Evolutionary conservation across 2,113 vertebrate species (phyloP).

Genomic region (Todiramphus chloris): DNA sequence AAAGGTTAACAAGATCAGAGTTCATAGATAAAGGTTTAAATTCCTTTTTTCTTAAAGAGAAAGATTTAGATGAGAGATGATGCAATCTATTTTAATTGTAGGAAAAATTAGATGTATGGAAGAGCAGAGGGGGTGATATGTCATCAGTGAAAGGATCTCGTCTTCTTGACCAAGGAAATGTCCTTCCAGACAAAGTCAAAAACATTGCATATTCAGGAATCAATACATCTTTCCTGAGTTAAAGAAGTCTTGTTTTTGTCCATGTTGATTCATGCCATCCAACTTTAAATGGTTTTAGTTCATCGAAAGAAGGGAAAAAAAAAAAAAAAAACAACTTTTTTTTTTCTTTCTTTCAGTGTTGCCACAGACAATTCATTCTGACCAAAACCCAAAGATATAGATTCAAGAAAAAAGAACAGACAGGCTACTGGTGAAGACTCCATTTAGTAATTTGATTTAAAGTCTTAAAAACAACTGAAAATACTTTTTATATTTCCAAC

Average conservation of each 20-base stretch:
- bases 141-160: neutral
- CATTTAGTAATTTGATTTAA: conserved; percentile 56
- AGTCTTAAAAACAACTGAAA: conserved; percentile 63
- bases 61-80: conserved; percentile 43
- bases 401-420: neutral
- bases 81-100: conserved; percentile 23
- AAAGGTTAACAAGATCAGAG: conserved; percentile 56
- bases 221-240: neutral
- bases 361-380: neutral
- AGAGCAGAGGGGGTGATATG: neutral
- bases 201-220: neutral
- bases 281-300: neutral
- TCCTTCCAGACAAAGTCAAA: neutral
- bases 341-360: neutral
- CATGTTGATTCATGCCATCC: neutral
- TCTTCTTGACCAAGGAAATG: neutral
- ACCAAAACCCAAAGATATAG: neutral
- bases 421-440: neutral
- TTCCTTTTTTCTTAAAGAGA: conserved; percentile 51
- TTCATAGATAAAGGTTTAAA: conserved; percentile 55
- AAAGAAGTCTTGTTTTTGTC: neutral
- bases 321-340: neutral
- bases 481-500: conserved; percentile 19
- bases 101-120: conserved; percentile 1
- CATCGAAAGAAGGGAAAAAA: neutral